Evolutionary conservation across 2,888 invertebrate species (phyloP).

Genomic region (Lomographa bimaculata): DNA sequence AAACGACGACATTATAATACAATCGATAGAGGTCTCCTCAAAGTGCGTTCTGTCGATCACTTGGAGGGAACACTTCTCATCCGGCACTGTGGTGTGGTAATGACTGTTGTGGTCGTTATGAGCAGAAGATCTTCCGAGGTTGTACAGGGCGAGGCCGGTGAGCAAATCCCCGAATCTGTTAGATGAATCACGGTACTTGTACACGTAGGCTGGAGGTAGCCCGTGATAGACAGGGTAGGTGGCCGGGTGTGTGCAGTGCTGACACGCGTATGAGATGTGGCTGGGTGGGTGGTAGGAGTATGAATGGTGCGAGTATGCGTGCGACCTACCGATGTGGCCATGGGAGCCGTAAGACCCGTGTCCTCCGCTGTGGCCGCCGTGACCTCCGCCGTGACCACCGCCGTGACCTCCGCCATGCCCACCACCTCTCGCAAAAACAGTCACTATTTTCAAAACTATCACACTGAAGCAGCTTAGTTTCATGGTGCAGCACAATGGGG

Average conservation of each 20-base stretch:
- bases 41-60: slow-evolving; percentile 56
- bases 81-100: slow-evolving; percentile 48
- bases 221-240: slow-evolving; percentile 72
- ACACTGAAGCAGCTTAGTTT: slow-evolving; percentile 43
- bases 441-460: slow-evolving; percentile 36
- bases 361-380: slow-evolving; percentile 48
- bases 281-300: slow-evolving; percentile 71
- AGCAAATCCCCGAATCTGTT: slow-evolving; percentile 61
- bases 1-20: slow-evolving; percentile 72
- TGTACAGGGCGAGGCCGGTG: slow-evolving; percentile 70
- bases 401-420: slow-evolving; percentile 20
- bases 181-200: slow-evolving; percentile 62
- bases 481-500: slow-evolving; percentile 63
- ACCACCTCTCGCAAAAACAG: slow-evolving; percentile 46
- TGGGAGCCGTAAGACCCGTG: slow-evolving; percentile 20
- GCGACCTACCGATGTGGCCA: slow-evolving; percentile 30
- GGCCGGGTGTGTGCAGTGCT: slow-evolving; percentile 52
- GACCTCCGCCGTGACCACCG: slow-evolving; percentile 19
- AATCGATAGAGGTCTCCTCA: slow-evolving; percentile 65
- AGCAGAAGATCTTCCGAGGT: slow-evolving; percentile 60
- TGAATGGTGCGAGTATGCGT: slow-evolving; percentile 60
- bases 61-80: slow-evolving; percentile 68
- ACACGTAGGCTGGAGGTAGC: slow-evolving; percentile 66
- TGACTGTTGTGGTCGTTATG: slow-evolving; percentile 45
- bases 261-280: slow-evolving; percentile 61